Conservation (phyloP, 1,140 invertebrate genomes). For the Drosophila nannoptera region DNA sequence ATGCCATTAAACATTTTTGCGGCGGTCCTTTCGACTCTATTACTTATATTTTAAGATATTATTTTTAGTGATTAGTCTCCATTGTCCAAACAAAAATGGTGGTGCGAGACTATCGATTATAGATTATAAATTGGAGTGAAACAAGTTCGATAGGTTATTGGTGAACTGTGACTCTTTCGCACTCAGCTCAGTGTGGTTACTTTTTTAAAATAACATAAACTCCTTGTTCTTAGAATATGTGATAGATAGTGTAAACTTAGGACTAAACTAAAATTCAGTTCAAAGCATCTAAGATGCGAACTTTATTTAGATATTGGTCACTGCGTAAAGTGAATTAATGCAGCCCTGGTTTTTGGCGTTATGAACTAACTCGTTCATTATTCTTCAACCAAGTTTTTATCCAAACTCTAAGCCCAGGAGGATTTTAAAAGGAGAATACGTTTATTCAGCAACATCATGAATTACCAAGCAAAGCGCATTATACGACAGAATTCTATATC, state of each 20-base stretch:
- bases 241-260: too few species aligned
- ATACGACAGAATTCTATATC: slow-evolving; percentile 64
- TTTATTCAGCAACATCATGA: slow-evolving; percentile 40
- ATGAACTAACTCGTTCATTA: slow-evolving; percentile 1
- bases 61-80: slow-evolving; percentile 38
- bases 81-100: slow-evolving; percentile 68
- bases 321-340: neutral
- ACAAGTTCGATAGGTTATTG: neutral
- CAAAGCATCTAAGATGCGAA: too few species aligned
- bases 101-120: slow-evolving; percentile 36
- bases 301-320: too few species aligned
- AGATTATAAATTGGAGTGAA: neutral
- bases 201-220: too few species aligned
- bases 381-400: neutral
- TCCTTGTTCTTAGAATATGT: too few species aligned
- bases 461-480: slow-evolving; percentile 63
- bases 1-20: slow-evolving; percentile 76
- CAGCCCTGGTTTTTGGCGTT: neutral
- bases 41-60: slow-evolving; percentile 16
- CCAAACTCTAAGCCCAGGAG: neutral
- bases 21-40: slow-evolving; percentile 19
- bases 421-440: neutral
- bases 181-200: neutral
- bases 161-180: neutral
- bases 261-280: too few species aligned